Evolutionary conservation across 2,113 vertebrate species (phyloP).

Genomic region (Apteryx mantelli): DNA sequence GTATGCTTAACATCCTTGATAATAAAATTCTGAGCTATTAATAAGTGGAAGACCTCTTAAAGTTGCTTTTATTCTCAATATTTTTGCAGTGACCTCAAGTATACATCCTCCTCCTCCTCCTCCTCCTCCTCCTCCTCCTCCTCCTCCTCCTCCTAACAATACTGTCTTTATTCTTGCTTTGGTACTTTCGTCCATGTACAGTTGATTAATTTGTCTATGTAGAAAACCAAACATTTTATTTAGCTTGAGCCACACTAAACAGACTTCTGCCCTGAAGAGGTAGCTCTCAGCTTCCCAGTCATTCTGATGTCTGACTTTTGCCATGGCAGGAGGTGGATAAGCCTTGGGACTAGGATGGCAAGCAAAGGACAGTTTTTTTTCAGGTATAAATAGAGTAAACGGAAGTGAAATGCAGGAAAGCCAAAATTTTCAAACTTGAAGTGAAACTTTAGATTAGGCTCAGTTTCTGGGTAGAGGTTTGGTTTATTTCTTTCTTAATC

Average conservation of each 20-base stretch:
- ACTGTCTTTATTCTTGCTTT: not conserved
- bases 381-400: not conserved
- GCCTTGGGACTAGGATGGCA: not conserved
- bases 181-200: not conserved
- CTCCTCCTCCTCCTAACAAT: not conserved
- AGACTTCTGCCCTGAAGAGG: not conserved
- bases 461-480: conserved; percentile 43
- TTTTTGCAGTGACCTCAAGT: not conserved
- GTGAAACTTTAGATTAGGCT: not conserved
- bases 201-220: not conserved
- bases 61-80: not conserved
- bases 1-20: not conserved
- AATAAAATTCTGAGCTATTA: not conserved
- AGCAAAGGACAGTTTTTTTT: not conserved
- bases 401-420: not conserved
- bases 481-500: conserved; percentile 37
- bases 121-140: too few relatives aligned
- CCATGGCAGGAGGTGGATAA: conserved; percentile 17
- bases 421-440: not conserved
- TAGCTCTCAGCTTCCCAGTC: not conserved
- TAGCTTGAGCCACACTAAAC: not conserved
- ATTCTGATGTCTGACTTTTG: not conserved
- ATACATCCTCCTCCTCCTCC: not conserved
- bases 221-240: not conserved
- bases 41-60: not conserved